Evolutionary conservation across 2,113 vertebrate species (phyloP), one percentile per base, ranked within the genome.

Genomic region (Hiodon alosoides): DNA sequence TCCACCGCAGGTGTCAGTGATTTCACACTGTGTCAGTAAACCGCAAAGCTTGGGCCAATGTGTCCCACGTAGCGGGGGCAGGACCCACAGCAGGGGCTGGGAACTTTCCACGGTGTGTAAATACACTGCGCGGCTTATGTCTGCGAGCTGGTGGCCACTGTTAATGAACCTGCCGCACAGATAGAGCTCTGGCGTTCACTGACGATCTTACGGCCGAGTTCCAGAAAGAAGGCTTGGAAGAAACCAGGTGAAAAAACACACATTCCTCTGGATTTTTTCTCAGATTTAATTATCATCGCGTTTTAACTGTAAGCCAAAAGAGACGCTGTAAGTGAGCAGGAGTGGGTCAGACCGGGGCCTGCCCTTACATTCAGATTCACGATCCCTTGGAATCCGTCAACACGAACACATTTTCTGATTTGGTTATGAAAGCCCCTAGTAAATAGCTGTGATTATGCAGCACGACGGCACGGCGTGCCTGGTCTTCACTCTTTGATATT

Each of bases 331-430:
- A 13, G 13, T 53, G 14, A 59, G 67, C 55, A 67, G 46, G 53
- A 75, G 7, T 55, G 47, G 54, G 6, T 75, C 74, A 48, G 48
- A 4, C 52, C 10, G 80, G 77, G 78, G 80, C 79, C 73, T 67
- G 81, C 84, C 78, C 78, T 80, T 79, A 86, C 84, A 82, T 79
- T 83, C 77, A 76, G 68, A 77, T 71, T 79, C 68, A 73, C 84
- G 83, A 87, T 83, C 81, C 83, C 79, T 76, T 77, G 81, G 82
- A 80, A 87, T 90, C 80, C 82, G 82, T 89, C 84, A 87, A 74
- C 50, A 75, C 73, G 78, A 85, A 85, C 84, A 89, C 83, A 86
- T 86, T 84, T 81, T 83, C 80, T 81, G 80, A 85, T 89, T 76
- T 78, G 77, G 79, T 79, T 81, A 81, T 70, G 69, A 75, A 79